phyloP scores from a whole-genome alignment of 2,113 vertebrate species.

The Todiramphus saurophagus region DNA sequence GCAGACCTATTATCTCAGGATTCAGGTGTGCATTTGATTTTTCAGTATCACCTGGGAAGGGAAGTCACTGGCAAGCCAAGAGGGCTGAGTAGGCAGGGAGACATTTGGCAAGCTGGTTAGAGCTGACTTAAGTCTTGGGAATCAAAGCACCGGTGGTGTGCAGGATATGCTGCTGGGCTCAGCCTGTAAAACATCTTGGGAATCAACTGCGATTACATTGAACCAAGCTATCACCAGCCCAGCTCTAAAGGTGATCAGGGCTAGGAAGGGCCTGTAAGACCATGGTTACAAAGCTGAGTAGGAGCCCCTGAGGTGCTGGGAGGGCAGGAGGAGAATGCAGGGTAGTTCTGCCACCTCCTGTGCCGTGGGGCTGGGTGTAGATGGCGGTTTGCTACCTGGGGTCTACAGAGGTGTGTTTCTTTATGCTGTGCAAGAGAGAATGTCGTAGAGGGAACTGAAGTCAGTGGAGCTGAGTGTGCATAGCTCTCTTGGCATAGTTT shows the following conservation, averaged over 20 bases:
- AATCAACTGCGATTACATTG: too few species aligned
- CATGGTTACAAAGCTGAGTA: fast-evolving
- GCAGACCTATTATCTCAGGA: not conserved
- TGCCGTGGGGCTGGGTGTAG: not conserved
- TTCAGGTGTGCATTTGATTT: not conserved
- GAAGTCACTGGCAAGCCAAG: not conserved
- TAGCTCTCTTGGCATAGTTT: not conserved
- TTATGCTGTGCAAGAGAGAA: not conserved
- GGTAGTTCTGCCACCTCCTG: not conserved
- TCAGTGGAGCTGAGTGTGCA: not conserved
- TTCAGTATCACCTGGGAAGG: not conserved
- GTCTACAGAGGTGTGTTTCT: not conserved
- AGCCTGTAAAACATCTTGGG: not conserved
- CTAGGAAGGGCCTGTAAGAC: not conserved
- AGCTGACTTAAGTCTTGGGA: not conserved
- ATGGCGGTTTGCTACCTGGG: not conserved
- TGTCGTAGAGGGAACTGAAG: not conserved
- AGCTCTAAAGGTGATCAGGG: not conserved
- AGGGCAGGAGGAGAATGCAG: too few species aligned
- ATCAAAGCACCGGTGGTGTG: not conserved
- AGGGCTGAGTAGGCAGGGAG: not conserved
- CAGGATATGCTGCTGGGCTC: not conserved
- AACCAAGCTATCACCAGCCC: not conserved
- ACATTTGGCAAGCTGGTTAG: not conserved
- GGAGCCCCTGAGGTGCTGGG: too few species aligned